Evolutionary conservation across 2,888 invertebrate species (phyloP), one percentile per base, ranked within the genome.

Genomic region (Eulithis testata): DNA sequence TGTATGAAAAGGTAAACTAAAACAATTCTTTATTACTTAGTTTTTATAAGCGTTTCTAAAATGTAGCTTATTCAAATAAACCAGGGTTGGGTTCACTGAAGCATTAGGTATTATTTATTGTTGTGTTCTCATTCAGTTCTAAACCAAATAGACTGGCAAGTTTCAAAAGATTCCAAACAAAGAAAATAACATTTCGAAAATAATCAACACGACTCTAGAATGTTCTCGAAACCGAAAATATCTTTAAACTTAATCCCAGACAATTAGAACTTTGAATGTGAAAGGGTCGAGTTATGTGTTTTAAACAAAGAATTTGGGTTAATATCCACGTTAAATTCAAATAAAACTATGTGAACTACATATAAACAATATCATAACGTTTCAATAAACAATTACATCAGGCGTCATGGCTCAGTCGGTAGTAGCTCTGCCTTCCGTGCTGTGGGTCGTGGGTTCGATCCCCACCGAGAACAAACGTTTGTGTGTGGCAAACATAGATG

Each of bases 191-290:
- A 36, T 40, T 57, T 63, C 27, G 14, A 43, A 50, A 55, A 55
- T 49, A 61, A 61, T 61, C 43, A 63, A 63, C 63, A 44, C 59
- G 44, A 47, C 43, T 14, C 43, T 12, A 51, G 44, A 60, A 55
- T 50, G 59, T 64, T 55, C 57, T 12, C 27, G 47, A 56, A 56
- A 62, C 55, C 44, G 50, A 58, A 56, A 63, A 58, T 57, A 58
- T 58, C 57, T 52, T 44, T 40, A 43, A 50, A 51, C 14, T 63
- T 52, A 12, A 57, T 63, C 51, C 8, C 27, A 63, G 37, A 63
- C 52, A 63, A 58, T 58, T 58, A 63, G 45, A 63, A 52, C 58
- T 63, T 63, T 57, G 51, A 45, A 54, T 47, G 61, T 31, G 43
- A 14, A 63, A 36, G 60, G 51, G 43, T 58, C n/a, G 11, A 50